phyloP scores from a whole-genome alignment of 2,113 vertebrate species.

The Pteronura brasiliensis region DNA sequence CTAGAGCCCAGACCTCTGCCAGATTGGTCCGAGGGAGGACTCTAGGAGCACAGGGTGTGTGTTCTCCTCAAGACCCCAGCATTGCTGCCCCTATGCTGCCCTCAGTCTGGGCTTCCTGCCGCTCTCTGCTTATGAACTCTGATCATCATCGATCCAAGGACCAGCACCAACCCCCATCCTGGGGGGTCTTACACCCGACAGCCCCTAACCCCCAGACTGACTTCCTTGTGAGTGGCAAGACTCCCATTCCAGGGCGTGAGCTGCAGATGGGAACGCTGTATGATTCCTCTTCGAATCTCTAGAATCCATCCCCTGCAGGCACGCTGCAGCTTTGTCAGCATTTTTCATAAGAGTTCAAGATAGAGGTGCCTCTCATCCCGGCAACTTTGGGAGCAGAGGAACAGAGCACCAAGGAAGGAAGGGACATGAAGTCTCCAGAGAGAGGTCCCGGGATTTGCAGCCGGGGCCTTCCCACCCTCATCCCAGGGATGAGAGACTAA shows the following conservation, averaged over 20 bases:
- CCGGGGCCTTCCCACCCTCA: neutral
- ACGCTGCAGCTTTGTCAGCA: neutral
- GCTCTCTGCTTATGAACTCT: neutral
- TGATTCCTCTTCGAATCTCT: neutral
- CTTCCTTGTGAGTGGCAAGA: neutral
- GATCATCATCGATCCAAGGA: neutral
- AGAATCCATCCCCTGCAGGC: neutral
- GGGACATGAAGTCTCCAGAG: neutral
- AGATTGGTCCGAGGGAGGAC: neutral
- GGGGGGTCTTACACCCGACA: neutral
- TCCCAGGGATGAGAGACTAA: neutral
- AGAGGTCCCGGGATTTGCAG: neutral
- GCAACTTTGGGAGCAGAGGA: neutral
- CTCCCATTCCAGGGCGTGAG: neutral
- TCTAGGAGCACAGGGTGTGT: rapidly evolving
- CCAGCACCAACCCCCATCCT: neutral
- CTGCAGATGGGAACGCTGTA: neutral
- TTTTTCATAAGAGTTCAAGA: neutral
- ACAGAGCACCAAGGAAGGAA: neutral
- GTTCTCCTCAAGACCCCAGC: neutral
- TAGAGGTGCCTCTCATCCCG: neutral
- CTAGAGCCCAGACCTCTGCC: neutral
- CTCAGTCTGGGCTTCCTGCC: neutral
- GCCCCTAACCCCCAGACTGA: neutral
- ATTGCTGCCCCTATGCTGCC: neutral